Evolutionary conservation across 2,113 vertebrate species (phyloP).

Genomic region (Cygnus buccinator): DNA sequence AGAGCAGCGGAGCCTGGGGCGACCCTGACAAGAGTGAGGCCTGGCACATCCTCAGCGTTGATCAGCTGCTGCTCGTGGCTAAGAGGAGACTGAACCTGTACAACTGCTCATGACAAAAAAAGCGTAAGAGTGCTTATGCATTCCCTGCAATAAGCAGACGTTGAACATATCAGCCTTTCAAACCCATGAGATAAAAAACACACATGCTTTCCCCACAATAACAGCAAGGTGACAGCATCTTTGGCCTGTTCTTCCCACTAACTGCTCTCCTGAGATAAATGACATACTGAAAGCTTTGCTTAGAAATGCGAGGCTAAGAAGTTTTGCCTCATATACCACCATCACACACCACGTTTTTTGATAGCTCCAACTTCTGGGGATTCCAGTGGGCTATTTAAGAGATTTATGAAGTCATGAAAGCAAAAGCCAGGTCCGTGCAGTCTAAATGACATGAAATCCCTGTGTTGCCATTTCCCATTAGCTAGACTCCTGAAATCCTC

Average conservation of each 20-base stretch:
- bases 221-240: neutral
- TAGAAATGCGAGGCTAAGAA: neutral
- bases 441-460: conserved; percentile 7
- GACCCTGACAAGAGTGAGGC: neutral
- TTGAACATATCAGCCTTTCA: neutral
- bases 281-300: neutral
- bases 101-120: neutral
- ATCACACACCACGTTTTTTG: neutral
- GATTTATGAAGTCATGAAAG: conserved; percentile 26
- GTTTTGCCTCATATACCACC: neutral
- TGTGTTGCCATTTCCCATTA: neutral
- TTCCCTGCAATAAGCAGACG: neutral
- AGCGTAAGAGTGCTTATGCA: neutral
- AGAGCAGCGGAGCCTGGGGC: neutral
- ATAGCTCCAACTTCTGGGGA: neutral
- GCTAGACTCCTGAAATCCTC: neutral
- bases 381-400: neutral
- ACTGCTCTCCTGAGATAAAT: neutral
- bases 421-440: neutral
- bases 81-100: neutral
- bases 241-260: neutral
- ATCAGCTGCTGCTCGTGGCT: neutral
- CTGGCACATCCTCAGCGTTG: accelerated
- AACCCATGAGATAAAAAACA: neutral
- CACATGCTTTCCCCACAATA: neutral